Conservation (phyloP, 2,113 vertebrate species). For the Lycocorax pyrrhopterus region DNA sequence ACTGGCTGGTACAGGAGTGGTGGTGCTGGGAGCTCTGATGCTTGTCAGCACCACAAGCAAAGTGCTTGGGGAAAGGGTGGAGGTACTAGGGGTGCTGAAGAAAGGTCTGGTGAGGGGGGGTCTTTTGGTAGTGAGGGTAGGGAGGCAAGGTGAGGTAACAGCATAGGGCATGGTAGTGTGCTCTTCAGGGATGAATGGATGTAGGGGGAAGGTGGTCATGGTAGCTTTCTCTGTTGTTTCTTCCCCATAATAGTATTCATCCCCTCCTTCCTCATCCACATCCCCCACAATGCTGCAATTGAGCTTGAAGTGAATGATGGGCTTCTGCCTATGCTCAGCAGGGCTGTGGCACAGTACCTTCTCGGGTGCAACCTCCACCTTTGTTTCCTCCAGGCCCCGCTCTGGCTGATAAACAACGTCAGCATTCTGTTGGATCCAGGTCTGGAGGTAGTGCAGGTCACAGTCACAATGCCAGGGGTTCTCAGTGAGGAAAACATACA, state of each 20-base stretch:
- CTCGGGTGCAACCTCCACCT: neutral
- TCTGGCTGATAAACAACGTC: neutral
- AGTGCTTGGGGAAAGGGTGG: neutral
- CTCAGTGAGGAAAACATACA: slow-evolving; percentile 45
- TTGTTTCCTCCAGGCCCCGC: neutral
- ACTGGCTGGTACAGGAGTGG: neutral
- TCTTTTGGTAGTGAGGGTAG: neutral
- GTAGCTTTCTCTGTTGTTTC: accelerated
- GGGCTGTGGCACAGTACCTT: slow-evolving; percentile 46
- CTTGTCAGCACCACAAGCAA: neutral
- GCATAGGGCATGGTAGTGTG: accelerated
- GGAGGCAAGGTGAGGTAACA: neutral
- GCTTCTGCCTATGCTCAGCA: neutral
- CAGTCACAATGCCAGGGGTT: slow-evolving; percentile 64
- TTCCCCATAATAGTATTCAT: neutral
- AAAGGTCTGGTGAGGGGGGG: too few species aligned
- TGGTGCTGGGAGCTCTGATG: neutral
- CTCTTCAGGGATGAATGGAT: neutral
- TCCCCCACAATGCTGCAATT: neutral
- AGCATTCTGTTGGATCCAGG: neutral
- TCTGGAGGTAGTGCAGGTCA: slow-evolving; percentile 4
- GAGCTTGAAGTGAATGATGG: neutral
- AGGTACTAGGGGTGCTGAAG: neutral
- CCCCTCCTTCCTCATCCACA: neutral
- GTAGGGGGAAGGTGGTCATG: accelerated